Conservation (phyloP, 2,797 vertebrate genomes). For the Gymnocypris eckloni region DNA sequence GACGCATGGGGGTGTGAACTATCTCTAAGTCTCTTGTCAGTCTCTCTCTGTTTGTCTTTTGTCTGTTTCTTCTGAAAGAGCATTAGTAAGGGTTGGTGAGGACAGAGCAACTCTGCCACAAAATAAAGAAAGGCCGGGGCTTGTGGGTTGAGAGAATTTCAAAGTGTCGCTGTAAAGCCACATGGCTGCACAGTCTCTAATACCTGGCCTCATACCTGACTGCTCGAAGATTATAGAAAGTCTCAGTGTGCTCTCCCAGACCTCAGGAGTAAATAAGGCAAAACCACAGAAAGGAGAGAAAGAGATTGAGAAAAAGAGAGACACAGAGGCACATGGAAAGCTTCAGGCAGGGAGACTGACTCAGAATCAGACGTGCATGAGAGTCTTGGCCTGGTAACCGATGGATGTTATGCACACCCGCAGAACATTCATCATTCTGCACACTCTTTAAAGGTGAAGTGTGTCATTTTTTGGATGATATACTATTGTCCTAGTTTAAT, state of each 20-base stretch:
- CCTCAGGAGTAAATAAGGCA: slow-evolving; percentile 59
- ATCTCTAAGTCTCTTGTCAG: slow-evolving; percentile 58
- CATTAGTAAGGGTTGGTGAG: slow-evolving; percentile 59
- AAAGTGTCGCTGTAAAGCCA: slow-evolving; percentile 66
- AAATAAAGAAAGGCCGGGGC: slow-evolving; percentile 49
- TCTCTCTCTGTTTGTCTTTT: slow-evolving; percentile 46
- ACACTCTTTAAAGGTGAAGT: slow-evolving; percentile 17
- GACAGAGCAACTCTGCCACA: slow-evolving; percentile 52
- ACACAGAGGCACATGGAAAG: neutral
- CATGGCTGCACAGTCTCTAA: slow-evolving; percentile 58
- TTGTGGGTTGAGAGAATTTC: slow-evolving; percentile 61
- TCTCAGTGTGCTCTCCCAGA: slow-evolving; percentile 49
- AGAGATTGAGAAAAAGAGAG: slow-evolving; percentile 19
- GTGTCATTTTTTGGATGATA: neutral
- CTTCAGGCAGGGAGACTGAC: slow-evolving; percentile 30
- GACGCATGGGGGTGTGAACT: slow-evolving; percentile 54
- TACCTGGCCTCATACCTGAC: slow-evolving; percentile 61
- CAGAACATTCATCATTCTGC: neutral
- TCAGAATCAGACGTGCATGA: slow-evolving; percentile 34
- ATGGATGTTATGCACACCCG: slow-evolving; percentile 1
- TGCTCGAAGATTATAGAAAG: slow-evolving; percentile 56
- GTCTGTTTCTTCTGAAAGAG: slow-evolving; percentile 57
- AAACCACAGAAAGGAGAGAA: slow-evolving; percentile 20
- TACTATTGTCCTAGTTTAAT: slow-evolving; percentile 2
- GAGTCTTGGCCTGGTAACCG: slow-evolving; percentile 6